Conservation (phyloP, 2,797 vertebrate species). For the Enteromius afrohamiltoni region DNA sequence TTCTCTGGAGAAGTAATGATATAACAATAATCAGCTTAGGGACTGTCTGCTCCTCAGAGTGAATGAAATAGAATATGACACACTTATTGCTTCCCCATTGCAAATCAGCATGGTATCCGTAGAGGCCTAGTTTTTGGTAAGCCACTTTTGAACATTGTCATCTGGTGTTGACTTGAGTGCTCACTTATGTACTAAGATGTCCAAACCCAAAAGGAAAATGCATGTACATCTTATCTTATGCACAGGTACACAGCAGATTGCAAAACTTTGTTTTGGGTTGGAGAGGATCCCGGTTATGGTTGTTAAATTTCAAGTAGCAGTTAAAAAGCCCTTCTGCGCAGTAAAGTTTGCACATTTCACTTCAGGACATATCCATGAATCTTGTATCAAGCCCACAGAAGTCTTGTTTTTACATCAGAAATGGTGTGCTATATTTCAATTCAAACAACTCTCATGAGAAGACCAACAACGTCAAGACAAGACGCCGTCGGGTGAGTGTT, state of each 20-base stretch:
- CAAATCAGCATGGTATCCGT: conserved; percentile 39
- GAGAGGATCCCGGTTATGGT: neutral
- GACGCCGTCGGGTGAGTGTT: conserved; percentile 14
- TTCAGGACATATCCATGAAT: conserved; percentile 26
- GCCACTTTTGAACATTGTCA: conserved; percentile 16
- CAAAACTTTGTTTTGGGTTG: conserved; percentile 3
- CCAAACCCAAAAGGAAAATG: neutral
- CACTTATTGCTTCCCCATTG: conserved; percentile 44
- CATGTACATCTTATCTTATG: neutral
- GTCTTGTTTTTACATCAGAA: conserved; percentile 26
- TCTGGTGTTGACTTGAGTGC: neutral
- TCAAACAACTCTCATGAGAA: conserved; percentile 25
- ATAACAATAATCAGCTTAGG: conserved; percentile 48
- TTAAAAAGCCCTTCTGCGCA: neutral
- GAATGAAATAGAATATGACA: conserved; percentile 50
- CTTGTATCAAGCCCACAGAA: conserved; percentile 8
- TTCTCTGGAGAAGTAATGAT: conserved; percentile 39
- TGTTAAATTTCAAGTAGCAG: neutral
- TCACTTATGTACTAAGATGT: neutral
- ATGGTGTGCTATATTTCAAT: conserved; percentile 30
- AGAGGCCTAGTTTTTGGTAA: conserved; percentile 9
- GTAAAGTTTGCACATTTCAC: conserved; percentile 17
- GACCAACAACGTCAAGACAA: neutral
- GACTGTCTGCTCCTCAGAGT: conserved; percentile 30
- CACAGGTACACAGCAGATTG: conserved; percentile 1